Evolutionary conservation across 1,140 invertebrate genomes (phyloP), one percentile per base, ranked within the genome.

Genomic region (Lucilia sericata): DNA sequence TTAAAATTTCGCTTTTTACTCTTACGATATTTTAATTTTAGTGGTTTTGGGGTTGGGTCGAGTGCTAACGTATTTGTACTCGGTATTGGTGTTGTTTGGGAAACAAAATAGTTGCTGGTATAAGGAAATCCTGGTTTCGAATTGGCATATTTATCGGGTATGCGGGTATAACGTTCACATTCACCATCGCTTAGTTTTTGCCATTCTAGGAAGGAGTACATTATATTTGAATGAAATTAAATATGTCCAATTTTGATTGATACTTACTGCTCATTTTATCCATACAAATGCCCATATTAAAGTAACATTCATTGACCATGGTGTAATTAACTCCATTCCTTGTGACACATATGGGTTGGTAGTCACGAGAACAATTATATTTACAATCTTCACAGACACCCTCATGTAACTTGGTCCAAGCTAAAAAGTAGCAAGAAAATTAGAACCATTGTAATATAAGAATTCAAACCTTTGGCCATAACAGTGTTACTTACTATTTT

Each of bases 241-340:
- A 82, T 0, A 19, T 10, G 4, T n/a, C 21, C 30, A 7, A 17
- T 70, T 74, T 19, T 36, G 2, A n/a, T 12, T 42, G 81, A 13
- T 82, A 84, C 84, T 84, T 74, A 84, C 84, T 76, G 30, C 21
- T 82, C 2, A 7, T 36, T 47, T 82, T 84, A 84, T 89, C 87
- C 84, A 86, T 87, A 85, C 88, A 90, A 65, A 88, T 86, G 10
- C 87, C 87, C 21, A 88, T 84, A 36, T 89, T 86, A 82, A 88
- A 75, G 47, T 88, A 90, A 55, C 88, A 90, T 42, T 89, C 87
- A 65, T 90, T 90, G 51, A 90, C 85, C 74, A 90, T 88, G 9
- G 88, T 90, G 78, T 90, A 86, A 19, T 86, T 83, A 10, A 88
- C 75, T 75, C 88, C 88, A 36, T 90, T 88, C 14, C 87, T 84